These are phyloP conservation scores for Zosterops hypoxanthus DNA, from an alignment of 2,113 vertebrate species.

Conservation along the genomic window DNA sequence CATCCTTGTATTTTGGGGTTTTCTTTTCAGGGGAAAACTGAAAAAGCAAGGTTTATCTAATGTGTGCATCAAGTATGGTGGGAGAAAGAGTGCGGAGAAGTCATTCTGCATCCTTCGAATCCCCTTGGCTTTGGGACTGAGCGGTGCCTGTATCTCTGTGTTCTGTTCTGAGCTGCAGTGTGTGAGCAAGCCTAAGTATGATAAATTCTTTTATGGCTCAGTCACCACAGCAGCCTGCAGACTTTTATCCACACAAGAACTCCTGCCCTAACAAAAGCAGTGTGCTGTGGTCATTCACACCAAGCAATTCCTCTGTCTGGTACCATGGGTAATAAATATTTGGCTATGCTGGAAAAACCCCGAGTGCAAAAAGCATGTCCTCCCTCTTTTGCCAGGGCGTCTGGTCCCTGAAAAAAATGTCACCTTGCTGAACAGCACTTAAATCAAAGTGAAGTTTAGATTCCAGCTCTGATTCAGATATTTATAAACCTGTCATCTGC, in stretches of 20 bases:
- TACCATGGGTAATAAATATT: background rate
- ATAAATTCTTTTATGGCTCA: background rate
- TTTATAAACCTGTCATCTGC: constrained; percentile 59
- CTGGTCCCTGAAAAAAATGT: background rate
- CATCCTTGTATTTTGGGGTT: background rate
- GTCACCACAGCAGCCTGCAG: background rate
- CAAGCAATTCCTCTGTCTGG: background rate
- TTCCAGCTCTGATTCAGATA: background rate
- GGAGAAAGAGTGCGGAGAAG: background rate
- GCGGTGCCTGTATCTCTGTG: background rate
- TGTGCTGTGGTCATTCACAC: background rate
- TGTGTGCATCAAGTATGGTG: background rate
- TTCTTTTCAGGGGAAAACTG: background rate
- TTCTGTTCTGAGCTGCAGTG: background rate
- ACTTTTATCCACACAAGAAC: background rate
- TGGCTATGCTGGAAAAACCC: background rate
- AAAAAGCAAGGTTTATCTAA: background rate
- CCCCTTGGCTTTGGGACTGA: background rate
- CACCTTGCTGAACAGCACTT: background rate
- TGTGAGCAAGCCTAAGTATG: background rate
- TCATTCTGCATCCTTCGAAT: background rate
- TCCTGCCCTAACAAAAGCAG: background rate
- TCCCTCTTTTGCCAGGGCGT: background rate
- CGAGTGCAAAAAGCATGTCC: accelerated
- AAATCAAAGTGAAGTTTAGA: background rate